Evolutionary conservation across 2,888 invertebrate species (phyloP).

Genomic region (Ptychoptera albimana): DNA sequence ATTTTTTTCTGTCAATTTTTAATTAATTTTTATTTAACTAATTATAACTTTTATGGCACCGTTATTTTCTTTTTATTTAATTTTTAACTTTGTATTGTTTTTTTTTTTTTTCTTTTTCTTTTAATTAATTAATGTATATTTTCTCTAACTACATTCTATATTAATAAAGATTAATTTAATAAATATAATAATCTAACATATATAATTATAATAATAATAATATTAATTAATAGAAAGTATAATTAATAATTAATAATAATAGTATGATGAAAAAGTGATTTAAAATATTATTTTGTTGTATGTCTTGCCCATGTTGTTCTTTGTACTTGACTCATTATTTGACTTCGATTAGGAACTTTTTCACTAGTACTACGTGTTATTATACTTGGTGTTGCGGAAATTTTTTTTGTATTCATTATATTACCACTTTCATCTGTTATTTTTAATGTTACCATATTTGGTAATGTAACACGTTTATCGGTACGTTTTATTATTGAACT

Average conservation of each 20-base stretch:
- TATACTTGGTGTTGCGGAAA: constrained; percentile 41
- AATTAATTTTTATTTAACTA: too few species aligned
- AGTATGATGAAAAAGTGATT: not conserved
- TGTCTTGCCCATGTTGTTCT: constrained; percentile 74
- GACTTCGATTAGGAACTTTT: constrained; percentile 70
- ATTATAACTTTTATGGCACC: too few species aligned
- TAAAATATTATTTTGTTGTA: constrained; percentile 52
- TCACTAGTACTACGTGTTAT: constrained; percentile 72
- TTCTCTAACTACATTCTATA: not conserved
- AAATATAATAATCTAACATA: not conserved
- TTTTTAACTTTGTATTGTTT: too few species aligned
- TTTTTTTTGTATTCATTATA: constrained; percentile 28
- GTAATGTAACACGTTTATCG: constrained; percentile 16
- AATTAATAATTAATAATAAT: constrained; percentile 5
- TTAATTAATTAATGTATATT: not conserved
- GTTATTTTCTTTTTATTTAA: too few species aligned
- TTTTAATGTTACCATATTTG: constrained; percentile 36
- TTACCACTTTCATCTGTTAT: constrained; percentile 37
- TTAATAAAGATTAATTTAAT: not conserved
- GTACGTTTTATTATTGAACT: too few species aligned
- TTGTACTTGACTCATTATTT: constrained; percentile 68
- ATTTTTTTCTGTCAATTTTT: too few species aligned
- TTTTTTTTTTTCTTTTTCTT: too few species aligned
- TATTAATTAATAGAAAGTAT: not conserved
- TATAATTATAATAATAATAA: constrained; percentile 1